A percentile compares a stretch with the other conserved stretches of the same genome.
Evolutionary conservation across 2,888 invertebrate species (phyloP).

Genomic region (Andrena haemorrhoa): DNA sequence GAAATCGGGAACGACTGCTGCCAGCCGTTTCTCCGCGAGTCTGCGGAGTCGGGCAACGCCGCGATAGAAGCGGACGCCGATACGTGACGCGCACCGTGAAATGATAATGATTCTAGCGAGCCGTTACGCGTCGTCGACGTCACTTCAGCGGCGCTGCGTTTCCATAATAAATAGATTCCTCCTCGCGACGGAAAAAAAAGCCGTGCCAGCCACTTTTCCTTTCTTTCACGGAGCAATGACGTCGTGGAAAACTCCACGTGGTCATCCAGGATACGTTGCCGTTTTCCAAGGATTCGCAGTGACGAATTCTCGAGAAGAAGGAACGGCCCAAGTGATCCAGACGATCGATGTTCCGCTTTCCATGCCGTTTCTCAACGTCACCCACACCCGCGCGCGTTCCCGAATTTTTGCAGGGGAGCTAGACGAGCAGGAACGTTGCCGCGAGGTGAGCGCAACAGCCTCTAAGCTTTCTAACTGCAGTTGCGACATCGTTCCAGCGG

Average conservation of each 20-base stretch:
- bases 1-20: not conserved
- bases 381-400: not conserved
- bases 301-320: too few species aligned
- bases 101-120: not conserved
- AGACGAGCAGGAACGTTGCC: slow-evolving; percentile 4
- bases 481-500: slow-evolving; percentile 67
- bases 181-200: not conserved
- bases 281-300: not conserved
- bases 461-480: slow-evolving; percentile 68
- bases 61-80: not conserved
- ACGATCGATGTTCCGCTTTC: not conserved
- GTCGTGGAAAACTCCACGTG: too few species aligned
- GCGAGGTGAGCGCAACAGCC: slow-evolving; percentile 18
- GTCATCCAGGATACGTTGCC: too few species aligned
- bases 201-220: too few species aligned
- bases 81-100: not conserved
- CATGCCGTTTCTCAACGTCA: not conserved
- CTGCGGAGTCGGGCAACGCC: not conserved
- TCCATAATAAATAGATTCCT: not conserved
- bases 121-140: not conserved
- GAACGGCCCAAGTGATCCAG: not conserved
- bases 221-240: too few species aligned
- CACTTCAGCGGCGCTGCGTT: not conserved
- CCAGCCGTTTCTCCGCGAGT: not conserved
- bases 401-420: not conserved